These are phyloP conservation scores for Chrysocyon brachyurus DNA, from an alignment of 2,797 vertebrate species.

Conservation along the genomic window DNA sequence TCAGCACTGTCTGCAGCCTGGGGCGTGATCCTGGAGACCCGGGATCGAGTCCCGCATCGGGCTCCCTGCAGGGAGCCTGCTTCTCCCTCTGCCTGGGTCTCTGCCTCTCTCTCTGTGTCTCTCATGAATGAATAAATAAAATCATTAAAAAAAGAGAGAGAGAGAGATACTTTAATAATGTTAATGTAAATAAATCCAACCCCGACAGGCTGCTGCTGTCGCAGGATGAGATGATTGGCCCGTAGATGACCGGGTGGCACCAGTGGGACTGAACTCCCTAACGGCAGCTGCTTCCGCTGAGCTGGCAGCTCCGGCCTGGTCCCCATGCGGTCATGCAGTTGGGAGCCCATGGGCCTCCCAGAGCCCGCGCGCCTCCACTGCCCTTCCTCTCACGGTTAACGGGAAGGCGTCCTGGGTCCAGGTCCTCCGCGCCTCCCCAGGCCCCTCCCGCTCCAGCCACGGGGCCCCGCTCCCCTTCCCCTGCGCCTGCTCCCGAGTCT, in stretches of 20 bases:
- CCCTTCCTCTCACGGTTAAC: too few species aligned
- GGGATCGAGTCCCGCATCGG: too few species aligned
- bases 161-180: not conserved
- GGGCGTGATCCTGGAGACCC: too few species aligned
- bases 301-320: not conserved
- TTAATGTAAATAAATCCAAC: not conserved
- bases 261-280: not conserved
- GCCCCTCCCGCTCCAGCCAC: too few species aligned
- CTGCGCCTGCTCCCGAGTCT: not conserved
- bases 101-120: too few species aligned
- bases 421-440: too few species aligned
- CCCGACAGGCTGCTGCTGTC: not conserved
- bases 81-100: too few species aligned
- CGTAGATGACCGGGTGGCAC: not conserved
- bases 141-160: too few species aligned
- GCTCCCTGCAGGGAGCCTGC: too few species aligned
- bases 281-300: not conserved
- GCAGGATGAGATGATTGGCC: not conserved
- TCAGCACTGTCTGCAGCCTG: accelerated
- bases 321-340: not conserved
- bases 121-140: too few species aligned
- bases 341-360: not conserved
- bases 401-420: too few species aligned
- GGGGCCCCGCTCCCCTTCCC: accelerated
- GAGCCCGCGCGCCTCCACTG: too few species aligned